These are phyloP conservation scores for Enteromius afrohamiltoni DNA, from an alignment of 2,797 vertebrate species.

Conservation along the genomic window DNA sequence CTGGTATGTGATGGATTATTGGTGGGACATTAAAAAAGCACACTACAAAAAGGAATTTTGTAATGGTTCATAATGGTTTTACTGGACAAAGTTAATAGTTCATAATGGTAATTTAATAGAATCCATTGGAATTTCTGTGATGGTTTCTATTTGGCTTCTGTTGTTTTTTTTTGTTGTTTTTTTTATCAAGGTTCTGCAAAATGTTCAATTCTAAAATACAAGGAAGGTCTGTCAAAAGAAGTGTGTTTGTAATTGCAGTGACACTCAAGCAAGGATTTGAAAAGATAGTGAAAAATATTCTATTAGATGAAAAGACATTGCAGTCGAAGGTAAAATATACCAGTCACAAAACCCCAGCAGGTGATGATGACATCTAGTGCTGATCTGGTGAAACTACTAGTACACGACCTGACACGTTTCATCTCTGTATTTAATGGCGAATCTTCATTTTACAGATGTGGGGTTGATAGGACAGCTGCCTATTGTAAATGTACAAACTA, in stretches of 20 bases:
- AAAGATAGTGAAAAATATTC: not conserved
- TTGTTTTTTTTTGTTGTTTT: too few species aligned
- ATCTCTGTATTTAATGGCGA: not conserved
- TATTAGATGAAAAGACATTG: not conserved
- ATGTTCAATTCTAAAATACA: not conserved
- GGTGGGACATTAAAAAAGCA: too few species aligned
- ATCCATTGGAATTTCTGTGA: too few species aligned
- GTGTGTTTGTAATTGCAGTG: not conserved
- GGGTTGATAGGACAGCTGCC: not conserved
- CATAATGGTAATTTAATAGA: too few species aligned
- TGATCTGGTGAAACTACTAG: not conserved
- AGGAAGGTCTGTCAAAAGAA: not conserved
- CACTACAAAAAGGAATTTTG: too few species aligned
- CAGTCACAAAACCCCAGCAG: not conserved
- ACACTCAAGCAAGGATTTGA: not conserved
- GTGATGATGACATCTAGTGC: not conserved
- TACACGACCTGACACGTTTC: not conserved
- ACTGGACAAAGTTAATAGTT: too few species aligned
- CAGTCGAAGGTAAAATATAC: not conserved
- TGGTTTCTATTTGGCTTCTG: too few species aligned
- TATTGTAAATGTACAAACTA: not conserved
- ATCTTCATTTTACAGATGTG: not conserved
- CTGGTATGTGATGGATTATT: too few species aligned
- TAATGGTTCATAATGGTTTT: too few species aligned
- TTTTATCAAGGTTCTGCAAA: not conserved